Conservation (phyloP, 2,797 vertebrate species). For the Cynodonichthys magdalenae region DNA sequence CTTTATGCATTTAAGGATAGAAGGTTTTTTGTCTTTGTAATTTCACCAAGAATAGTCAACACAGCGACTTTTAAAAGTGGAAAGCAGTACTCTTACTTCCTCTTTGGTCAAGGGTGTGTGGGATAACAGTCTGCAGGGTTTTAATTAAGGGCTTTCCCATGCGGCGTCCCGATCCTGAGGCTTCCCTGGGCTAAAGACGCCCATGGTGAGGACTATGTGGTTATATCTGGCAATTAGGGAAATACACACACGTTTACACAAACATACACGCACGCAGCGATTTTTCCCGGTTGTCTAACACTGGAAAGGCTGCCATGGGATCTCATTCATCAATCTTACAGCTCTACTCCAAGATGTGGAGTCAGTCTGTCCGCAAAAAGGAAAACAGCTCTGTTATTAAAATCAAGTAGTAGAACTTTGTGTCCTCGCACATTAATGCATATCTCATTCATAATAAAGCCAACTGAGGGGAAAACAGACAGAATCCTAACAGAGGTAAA, state of each 20-base stretch:
- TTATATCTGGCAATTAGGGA: slow-evolving; percentile 54
- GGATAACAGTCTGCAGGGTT: slow-evolving; percentile 56
- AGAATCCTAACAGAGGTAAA: slow-evolving; percentile 21
- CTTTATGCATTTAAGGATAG: slow-evolving; percentile 9
- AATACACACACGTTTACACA: slow-evolving; percentile 8
- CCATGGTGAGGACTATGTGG: slow-evolving; percentile 67
- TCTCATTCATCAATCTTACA: slow-evolving; percentile 71
- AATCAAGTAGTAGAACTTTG: slow-evolving; percentile 58
- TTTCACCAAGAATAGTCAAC: slow-evolving; percentile 23
- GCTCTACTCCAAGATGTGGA: slow-evolving; percentile 65
- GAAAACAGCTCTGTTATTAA: slow-evolving; percentile 67
- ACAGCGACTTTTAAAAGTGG: slow-evolving; percentile 41
- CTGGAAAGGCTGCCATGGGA: slow-evolving; percentile 60
- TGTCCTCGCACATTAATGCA: slow-evolving; percentile 36
- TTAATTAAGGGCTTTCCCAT: slow-evolving; percentile 78
- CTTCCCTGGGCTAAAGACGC: slow-evolving; percentile 66
- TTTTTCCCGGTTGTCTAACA: slow-evolving; percentile 52
- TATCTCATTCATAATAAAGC: slow-evolving; percentile 40
- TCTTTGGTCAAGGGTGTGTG: slow-evolving; percentile 56
- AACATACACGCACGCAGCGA: slow-evolving; percentile 24
- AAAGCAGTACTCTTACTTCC: slow-evolving; percentile 59
- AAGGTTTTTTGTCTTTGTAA: slow-evolving; percentile 22
- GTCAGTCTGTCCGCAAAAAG: slow-evolving; percentile 66
- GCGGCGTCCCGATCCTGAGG: slow-evolving; percentile 63
- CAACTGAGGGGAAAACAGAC: slow-evolving; percentile 10